Evolutionary conservation across 2,888 invertebrate species (phyloP).

Genomic region (Aleiodes alternator): DNA sequence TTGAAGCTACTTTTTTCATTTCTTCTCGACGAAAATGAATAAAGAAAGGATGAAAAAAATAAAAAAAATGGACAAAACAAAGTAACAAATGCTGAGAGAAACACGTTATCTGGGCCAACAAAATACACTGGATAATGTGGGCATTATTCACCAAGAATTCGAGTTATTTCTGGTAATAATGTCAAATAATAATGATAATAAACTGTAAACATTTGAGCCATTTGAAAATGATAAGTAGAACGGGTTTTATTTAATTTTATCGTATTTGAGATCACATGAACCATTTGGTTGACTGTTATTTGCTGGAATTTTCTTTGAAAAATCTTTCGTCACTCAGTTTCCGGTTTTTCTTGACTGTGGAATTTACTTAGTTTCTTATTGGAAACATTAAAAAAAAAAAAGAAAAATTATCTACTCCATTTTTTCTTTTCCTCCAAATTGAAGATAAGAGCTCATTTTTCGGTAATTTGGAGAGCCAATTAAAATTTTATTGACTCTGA

Average conservation of each 20-base stretch:
- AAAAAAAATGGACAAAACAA: no score
- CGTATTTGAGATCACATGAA: slow-evolving; percentile 56
- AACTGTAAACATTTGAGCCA: slow-evolving; percentile 13
- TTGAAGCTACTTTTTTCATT: slow-evolving; percentile 7
- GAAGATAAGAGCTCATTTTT: slow-evolving; percentile 4
- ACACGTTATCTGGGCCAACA: slow-evolving; percentile 66
- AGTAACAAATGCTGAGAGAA: slow-evolving; percentile 32
- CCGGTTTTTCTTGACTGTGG: neutral
- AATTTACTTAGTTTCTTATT: neutral
- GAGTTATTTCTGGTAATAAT: slow-evolving; percentile 51
- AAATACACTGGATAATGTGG: slow-evolving; percentile 55
- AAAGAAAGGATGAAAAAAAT: neutral
- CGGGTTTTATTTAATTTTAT: slow-evolving; percentile 58
- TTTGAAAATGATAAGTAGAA: slow-evolving; percentile 53
- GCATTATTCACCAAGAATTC: slow-evolving; percentile 59
- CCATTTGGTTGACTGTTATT: slow-evolving; percentile 38
- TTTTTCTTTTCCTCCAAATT: slow-evolving; percentile 3
- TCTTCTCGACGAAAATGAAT: neutral
- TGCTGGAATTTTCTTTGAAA: slow-evolving; percentile 35
- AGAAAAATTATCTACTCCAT: slow-evolving; percentile 9
- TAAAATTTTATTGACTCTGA: neutral
- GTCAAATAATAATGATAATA: neutral
- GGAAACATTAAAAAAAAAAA: neutral
- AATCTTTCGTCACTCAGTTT: neutral
- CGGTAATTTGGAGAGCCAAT: slow-evolving; percentile 8